Conservation (phyloP, 2,797 vertebrate genomes). For the Acipenser ruthenus region DNA sequence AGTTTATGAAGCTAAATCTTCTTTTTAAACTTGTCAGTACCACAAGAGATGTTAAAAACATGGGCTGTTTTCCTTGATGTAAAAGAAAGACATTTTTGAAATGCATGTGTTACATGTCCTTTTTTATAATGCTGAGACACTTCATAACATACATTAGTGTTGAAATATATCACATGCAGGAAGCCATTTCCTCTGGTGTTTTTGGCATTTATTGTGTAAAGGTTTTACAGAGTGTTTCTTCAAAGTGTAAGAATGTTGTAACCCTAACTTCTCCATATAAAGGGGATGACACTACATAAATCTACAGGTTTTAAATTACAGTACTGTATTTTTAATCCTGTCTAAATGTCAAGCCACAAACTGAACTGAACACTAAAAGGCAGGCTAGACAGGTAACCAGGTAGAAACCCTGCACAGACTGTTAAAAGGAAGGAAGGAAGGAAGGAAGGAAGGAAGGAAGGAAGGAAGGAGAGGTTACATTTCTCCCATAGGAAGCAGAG, state of each 20-base stretch:
- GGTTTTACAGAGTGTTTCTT: no score
- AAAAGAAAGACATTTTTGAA: no score
- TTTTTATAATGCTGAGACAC: no score
- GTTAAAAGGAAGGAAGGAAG: conserved; percentile 64
- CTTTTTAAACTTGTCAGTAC: no score
- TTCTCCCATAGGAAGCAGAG: conserved; percentile 24
- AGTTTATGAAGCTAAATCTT: no score
- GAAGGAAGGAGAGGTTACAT: conserved; percentile 61
- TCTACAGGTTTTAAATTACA: conserved; percentile 26
- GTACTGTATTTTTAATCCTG: conserved; percentile 19
- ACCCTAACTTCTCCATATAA: conserved; percentile 7
- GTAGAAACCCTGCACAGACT: conserved; percentile 49
- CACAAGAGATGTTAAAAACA: no score
- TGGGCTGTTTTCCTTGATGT: no score
- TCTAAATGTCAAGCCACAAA: conserved; percentile 24
- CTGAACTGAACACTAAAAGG: conserved; percentile 36
- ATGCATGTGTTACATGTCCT: no score
- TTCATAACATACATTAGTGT: no score
- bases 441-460: conserved; percentile 58
- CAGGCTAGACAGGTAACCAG: conserved; percentile 44
- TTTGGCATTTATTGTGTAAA: no score
- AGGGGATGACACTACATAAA: background rate
- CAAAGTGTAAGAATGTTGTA: background rate
- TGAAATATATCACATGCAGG: no score
- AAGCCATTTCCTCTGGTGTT: no score